phyloP scores from a whole-genome alignment of 2,113 vertebrate species.

The Fulica atra region DNA sequence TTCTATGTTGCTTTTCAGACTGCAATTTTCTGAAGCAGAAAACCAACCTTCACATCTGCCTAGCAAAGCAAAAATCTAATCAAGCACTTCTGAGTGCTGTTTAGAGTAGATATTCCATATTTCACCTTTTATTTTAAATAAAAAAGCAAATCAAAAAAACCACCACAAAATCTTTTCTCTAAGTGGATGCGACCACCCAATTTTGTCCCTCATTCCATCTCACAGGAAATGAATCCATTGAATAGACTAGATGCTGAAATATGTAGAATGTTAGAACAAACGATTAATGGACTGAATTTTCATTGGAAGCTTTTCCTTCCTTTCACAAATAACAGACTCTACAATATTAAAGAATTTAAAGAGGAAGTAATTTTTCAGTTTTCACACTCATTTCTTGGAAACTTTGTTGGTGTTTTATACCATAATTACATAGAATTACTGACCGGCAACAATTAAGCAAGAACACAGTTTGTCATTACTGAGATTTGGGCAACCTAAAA shows the following conservation, averaged over 20 bases:
- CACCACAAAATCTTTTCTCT: not conserved
- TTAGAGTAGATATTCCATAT: not conserved
- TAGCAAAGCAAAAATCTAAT: not conserved
- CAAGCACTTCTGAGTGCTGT: not conserved
- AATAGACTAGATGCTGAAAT: not conserved
- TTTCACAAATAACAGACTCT: not conserved
- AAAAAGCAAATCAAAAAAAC: not conserved
- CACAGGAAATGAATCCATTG: not conserved
- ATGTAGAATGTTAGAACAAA: not conserved
- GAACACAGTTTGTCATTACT: not conserved
- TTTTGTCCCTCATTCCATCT: not conserved
- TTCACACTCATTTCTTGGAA: not conserved
- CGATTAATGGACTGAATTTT: not conserved
- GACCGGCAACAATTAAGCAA: not conserved
- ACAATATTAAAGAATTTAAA: not conserved
- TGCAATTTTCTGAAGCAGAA: not conserved
- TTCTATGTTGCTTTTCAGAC: not conserved
- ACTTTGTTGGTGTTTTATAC: not conserved
- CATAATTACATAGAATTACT: not conserved
- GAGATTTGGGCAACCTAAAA: not conserved
- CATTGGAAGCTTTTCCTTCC: not conserved
- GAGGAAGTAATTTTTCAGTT: not conserved
- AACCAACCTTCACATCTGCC: not conserved
- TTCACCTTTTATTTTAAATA: not conserved
- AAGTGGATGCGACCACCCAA: not conserved